Conservation (phyloP, 2,113 vertebrate species). For the Cathartes aura region DNA sequence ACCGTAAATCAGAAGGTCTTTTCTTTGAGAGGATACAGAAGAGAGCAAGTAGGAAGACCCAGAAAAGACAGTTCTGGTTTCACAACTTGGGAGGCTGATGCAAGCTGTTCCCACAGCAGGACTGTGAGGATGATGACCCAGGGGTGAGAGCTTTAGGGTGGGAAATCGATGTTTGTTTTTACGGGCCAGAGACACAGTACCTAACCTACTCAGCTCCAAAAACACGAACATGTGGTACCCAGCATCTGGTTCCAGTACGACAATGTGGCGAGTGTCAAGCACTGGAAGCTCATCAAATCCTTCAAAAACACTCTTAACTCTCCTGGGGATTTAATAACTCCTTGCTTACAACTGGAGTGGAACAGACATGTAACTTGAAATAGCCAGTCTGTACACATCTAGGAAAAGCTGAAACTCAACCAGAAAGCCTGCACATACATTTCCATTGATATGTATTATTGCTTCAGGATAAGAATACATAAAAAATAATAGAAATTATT, state of each 20-base stretch:
- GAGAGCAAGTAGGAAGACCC: background rate
- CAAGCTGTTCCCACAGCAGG: background rate
- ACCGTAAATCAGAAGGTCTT: background rate
- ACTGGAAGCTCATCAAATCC: constrained; percentile 40
- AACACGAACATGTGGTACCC: constrained; percentile 1
- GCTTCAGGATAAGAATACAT: background rate
- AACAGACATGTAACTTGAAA: background rate
- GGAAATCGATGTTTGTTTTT: background rate
- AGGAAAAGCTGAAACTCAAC: constrained; percentile 8
- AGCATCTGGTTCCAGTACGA: constrained; percentile 10
- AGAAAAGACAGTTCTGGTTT: background rate
- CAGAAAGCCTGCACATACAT: background rate
- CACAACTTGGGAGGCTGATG: background rate
- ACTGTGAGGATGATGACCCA: background rate
- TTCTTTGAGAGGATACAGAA: background rate
- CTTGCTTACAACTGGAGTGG: background rate
- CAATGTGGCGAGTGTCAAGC: background rate
- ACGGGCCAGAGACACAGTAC: background rate
- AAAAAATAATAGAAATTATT: background rate
- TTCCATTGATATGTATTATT: background rate
- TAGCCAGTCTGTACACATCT: background rate
- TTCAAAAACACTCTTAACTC: constrained; percentile 10
- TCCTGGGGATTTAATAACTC: background rate
- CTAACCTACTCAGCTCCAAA: background rate
- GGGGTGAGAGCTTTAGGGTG: background rate